Evolutionary conservation across 2,888 invertebrate species (phyloP).

Genomic region (Hartigia nigra): DNA sequence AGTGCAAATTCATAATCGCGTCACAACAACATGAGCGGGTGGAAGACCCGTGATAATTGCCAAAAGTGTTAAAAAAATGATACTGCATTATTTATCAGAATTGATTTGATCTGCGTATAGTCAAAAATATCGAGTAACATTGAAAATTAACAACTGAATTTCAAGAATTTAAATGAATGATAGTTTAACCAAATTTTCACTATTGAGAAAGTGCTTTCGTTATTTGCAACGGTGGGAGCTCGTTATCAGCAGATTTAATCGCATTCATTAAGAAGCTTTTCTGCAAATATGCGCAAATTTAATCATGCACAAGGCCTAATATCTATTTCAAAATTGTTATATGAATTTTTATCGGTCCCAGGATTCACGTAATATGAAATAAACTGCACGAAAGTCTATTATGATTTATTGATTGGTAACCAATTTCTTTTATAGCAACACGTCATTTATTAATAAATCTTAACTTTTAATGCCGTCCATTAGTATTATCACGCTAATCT

Average conservation of each 20-base stretch:
- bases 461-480: neutral
- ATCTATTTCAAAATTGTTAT: neutral
- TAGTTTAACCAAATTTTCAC: neutral
- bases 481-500: neutral
- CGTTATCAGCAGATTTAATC: neutral
- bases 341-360: neutral
- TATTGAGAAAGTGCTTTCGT: neutral
- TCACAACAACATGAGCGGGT: neutral
- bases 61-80: neutral
- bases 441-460: neutral
- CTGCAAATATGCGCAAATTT: neutral
- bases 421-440: neutral
- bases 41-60: neutral
- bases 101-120: no score
- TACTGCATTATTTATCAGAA: no score
- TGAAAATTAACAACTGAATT: neutral
- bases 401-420: neutral
- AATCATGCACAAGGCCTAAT: neutral
- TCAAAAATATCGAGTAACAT: neutral
- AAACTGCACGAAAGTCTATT: neutral
- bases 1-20: neutral
- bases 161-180: neutral
- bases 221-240: neutral
- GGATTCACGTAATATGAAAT: neutral
- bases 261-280: neutral